Base-by-base conservation (phyloP, 2,113 vertebrate species). In the pig (Sus scrofa) region DNA sequence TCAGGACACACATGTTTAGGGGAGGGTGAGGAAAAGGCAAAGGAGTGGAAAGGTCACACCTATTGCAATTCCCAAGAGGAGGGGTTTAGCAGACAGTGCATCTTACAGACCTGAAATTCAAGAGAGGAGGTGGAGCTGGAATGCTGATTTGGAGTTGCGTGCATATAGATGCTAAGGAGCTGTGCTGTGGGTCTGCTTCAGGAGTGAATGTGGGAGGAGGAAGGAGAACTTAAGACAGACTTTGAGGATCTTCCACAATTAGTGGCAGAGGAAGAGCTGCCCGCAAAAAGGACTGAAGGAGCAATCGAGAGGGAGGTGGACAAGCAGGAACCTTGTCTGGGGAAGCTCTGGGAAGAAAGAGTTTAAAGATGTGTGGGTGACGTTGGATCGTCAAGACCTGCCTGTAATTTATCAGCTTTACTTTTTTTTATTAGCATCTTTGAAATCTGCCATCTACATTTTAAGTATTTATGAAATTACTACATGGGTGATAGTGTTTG, bases 381-480 rank as follows among this genome's bases (percentile, higher is more conserved):
- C 37, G 11, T 0, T 50, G 16, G 58, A 2, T 68, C 8, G 14
- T 75, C 22, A 85, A 34, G 37, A 37, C 74, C 67, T 62, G 27
- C 37, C 60, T 52, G 26, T 52, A 18, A 54, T 39, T 34, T 14
- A 22, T 7, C 37, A 13, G 18, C 52, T 79, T 74, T 91, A 39
- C 26, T 22, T 88, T 44, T 44, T 44, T 39, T 44, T 74, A 60
- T 75, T 86, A 92, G 30, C 39, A n/a, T 34, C 22, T 89, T 65
- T 83, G 56, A 73, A 86, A 27, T 86, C 71, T 74, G 75, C 16
- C n/a, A 39, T 85, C 86, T 56, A 19, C 1, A 3, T 81, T 88
- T 91, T 86, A 77, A 96, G 22, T 78, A 4, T 75, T 93, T 44
- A n/a, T 74, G 68, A 54, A 26, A 37, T 54, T 71, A 24, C 50